A percentile compares a stretch with the other conserved stretches of the same genome.
Evolutionary conservation across 2,113 vertebrate genomes (phyloP).

Genomic region (Ovis aries): DNA sequence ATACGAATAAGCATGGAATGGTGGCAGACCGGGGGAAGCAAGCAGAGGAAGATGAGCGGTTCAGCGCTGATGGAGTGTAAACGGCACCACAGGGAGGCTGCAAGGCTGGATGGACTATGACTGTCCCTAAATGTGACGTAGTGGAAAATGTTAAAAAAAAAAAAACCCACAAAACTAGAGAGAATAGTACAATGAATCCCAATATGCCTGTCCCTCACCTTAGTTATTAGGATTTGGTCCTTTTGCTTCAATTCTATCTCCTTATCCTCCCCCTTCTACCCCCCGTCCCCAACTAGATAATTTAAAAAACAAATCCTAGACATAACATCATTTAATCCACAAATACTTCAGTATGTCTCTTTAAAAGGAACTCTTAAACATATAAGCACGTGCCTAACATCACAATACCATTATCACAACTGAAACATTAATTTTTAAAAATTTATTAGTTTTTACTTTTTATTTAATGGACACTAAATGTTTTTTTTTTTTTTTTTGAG

Average conservation of each 20-base stretch:
- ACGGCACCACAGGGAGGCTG: background rate
- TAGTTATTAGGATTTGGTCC: background rate
- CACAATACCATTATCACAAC: background rate
- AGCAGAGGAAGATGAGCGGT: background rate
- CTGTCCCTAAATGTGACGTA: background rate
- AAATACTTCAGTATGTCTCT: background rate
- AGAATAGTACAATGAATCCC: background rate
- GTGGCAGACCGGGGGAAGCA: background rate
- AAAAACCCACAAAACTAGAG: background rate
- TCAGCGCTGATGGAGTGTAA: rapidly evolving
- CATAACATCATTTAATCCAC: background rate
- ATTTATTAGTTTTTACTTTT: background rate
- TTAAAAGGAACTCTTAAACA: background rate
- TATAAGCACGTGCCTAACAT: background rate
- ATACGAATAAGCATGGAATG: background rate
- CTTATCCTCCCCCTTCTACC: background rate
- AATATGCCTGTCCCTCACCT: background rate
- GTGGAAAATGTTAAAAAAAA: background rate
- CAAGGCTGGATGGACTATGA: background rate
- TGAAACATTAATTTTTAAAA: background rate
- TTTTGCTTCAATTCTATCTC: background rate
- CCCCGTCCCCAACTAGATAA: background rate
- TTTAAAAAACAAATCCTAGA: background rate
- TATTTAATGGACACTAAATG: background rate
- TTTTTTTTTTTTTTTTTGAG: background rate